Conservation (phyloP, 2,888 invertebrate genomes). For the Lepeophtheirus nordmannii region DNA sequence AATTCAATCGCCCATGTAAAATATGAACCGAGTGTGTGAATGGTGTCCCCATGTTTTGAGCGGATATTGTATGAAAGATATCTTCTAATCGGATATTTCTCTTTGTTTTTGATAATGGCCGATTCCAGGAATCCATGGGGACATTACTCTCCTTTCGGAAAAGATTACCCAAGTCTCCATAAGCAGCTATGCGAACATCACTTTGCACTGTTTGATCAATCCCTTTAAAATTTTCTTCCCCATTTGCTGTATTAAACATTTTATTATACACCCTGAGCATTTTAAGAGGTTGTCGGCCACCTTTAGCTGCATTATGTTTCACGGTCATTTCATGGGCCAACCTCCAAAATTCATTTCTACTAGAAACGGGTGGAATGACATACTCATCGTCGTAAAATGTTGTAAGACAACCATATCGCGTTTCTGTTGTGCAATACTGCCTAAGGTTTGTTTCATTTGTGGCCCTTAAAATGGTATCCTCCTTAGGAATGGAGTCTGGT, state of each 20-base stretch:
- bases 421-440: background rate
- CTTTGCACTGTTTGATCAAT: background rate
- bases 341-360: constrained; percentile 12
- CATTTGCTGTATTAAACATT: background rate
- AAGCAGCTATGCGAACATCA: constrained; percentile 4
- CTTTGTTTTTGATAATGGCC: background rate
- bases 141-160: constrained; percentile 7
- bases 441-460: constrained; percentile 12
- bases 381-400: constrained; percentile 11
- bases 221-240: constrained; percentile 1
- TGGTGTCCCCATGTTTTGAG: constrained; percentile 13
- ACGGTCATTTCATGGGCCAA: constrained; percentile 12
- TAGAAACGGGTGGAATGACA: background rate
- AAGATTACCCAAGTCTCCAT: constrained; percentile 13
- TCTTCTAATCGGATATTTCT: constrained; percentile 20
- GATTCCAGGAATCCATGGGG: constrained; percentile 11
- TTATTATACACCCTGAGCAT: background rate
- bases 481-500: background rate
- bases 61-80: constrained; percentile 4
- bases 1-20: constrained; percentile 15
- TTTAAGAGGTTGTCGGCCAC: background rate
- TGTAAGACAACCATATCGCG: constrained; percentile 2
- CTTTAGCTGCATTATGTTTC: constrained; percentile 14
- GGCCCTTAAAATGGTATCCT: background rate
- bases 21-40: constrained; percentile 7